Percentiles rank a stretch among this genome's conserved stretches.
Conservation (phyloP, 2,888 invertebrate species). For the Macroteleia sp. region DNA sequence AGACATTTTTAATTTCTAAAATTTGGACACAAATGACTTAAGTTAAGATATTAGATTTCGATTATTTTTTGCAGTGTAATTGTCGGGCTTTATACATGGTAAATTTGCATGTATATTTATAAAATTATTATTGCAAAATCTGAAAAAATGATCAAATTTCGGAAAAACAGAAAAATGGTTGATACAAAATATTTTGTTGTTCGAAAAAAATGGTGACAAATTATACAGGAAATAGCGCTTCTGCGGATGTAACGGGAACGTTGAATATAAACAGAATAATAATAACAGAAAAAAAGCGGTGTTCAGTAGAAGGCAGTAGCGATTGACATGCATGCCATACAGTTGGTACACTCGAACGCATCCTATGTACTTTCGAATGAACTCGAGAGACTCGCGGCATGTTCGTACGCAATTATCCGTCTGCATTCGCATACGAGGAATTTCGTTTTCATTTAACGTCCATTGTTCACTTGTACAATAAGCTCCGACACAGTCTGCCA, state of each 20-base stretch:
- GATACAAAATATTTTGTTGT: too few relatives aligned
- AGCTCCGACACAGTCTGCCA: slow-evolving; percentile 43
- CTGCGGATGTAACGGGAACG: not conserved
- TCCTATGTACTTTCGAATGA: slow-evolving; percentile 51
- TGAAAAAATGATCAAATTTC: too few relatives aligned
- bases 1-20: too few relatives aligned
- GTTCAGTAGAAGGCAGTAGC: not conserved
- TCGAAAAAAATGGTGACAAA: too few relatives aligned
- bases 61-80: too few relatives aligned
- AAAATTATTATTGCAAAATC: too few relatives aligned
- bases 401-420: slow-evolving; percentile 62
- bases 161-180: too few relatives aligned
- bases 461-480: slow-evolving; percentile 67
- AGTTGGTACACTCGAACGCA: slow-evolving; percentile 35
- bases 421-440: slow-evolving; percentile 62
- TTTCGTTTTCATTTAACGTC: slow-evolving; percentile 68
- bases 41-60: too few relatives aligned
- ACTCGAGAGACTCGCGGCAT: slow-evolving; percentile 55
- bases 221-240: not conserved
- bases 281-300: not conserved
- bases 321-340: slow-evolving; percentile 49
- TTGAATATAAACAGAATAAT: not conserved
- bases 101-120: too few relatives aligned
- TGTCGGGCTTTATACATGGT: too few relatives aligned
- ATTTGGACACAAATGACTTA: too few relatives aligned